These are phyloP conservation scores for Argopecten irradians DNA, from an alignment of 1,140 invertebrate genomes.

Conservation along the genomic window DNA sequence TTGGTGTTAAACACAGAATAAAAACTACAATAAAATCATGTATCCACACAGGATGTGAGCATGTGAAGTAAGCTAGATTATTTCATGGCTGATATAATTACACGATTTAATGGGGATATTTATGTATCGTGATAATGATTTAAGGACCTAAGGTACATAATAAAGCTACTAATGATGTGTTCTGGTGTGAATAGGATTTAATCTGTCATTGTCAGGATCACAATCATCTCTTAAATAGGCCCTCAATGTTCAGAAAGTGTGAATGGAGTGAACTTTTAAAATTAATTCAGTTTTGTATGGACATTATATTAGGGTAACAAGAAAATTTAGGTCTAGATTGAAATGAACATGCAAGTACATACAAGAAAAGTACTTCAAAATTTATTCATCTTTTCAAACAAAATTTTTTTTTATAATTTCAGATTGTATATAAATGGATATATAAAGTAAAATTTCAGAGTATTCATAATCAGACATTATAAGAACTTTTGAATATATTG, in stretches of 20 bases:
- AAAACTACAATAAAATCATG: too few species aligned
- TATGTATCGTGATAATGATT: neutral
- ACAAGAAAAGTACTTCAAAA: neutral
- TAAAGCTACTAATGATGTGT: conserved; percentile 3
- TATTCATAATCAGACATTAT: neutral
- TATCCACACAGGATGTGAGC: too few species aligned
- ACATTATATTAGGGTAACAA: neutral
- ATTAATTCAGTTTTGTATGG: neutral
- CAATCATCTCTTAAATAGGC: neutral
- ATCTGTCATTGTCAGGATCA: neutral
- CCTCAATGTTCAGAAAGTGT: neutral
- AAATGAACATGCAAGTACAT: neutral
- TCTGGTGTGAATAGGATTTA: neutral
- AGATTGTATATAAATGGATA: neutral
- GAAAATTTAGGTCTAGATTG: neutral
- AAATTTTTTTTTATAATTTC: neutral
- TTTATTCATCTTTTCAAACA: neutral
- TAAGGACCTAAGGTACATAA: neutral
- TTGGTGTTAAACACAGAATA: too few species aligned
- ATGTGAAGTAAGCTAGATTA: too few species aligned
- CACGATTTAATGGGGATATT: too few species aligned
- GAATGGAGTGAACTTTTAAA: neutral
- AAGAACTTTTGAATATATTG: neutral
- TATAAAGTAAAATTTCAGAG: neutral
- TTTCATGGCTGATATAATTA: too few species aligned